Base-by-base conservation (phyloP, 2,888 invertebrate species). In the Oligia strigilis region DNA sequence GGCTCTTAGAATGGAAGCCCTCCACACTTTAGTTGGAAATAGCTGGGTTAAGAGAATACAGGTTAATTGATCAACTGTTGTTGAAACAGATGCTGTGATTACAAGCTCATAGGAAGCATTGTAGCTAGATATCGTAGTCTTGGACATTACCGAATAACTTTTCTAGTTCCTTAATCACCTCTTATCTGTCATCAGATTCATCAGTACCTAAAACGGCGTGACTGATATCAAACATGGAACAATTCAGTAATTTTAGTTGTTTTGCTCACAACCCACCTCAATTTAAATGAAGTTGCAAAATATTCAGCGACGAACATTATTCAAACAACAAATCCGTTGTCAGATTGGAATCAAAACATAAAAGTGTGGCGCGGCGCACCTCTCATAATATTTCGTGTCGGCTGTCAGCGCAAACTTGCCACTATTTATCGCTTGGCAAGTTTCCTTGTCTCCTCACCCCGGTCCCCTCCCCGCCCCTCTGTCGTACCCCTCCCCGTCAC, bases 371-470 rank as follows among this genome's bases (percentile, higher is more conserved):
- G 81, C 83, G 82, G 85, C 81, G 78, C 83, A 85, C 84, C 88
- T 86, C 86, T 87, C 90, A 91, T 90, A 91, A 91, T 91, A 91
- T 91, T 90, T 91, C 92, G 90, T 88, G 91, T 90, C 87, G 89
- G 87, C 90, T 91, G 91, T 91, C 92, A 88, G 86, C 91, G 78
- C 89, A 89, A 91, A 92, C 91, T 92, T 91, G 90, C 89, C 75
- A 87, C 90, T 91, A 92, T 92, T 91, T 91, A 92, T 92, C 90
- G 90, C 89, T 82, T 87, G 87, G 88, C 88, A 90, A 90, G 87
- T 90, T 87, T 90, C 87, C 89, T 86, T 87, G 88, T 85, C 83
- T 81, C 80, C 83, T 73, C 80, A 70, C 71, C 85, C 83, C 80
- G 76, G 66, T 77, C 73, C 83, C 80, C 77, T 69, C 78, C 77